Evolutionary conservation across 2,113 vertebrate species (phyloP), one percentile per base, ranked within the genome.

Genomic region (Microcebus tavaratra): DNA sequence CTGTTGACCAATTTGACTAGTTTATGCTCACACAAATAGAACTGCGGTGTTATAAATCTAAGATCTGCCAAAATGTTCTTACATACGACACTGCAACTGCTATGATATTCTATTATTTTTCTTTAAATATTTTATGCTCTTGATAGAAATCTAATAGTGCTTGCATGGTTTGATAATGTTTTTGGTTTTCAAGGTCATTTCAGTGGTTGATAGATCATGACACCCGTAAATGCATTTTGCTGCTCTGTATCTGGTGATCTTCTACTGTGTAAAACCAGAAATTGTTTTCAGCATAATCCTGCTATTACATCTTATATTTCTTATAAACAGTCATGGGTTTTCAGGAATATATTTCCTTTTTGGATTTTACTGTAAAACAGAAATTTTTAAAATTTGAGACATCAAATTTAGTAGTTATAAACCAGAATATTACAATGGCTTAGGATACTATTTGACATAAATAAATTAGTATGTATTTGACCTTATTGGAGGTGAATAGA

Each of bases 61-160:
- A 96, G 11, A 96, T n/a, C 70, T 98, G 96, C 63, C 94, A 98
- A 97, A 97, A 82, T 95, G 53, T 96, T 88, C 81, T 94, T 72
- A 72, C 9, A 83, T 23, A 59, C 34, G 57, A 81, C 2, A 8
- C 18, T 97, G 53, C 14, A 97, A 96, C 84, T 97, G 94, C n/a
- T 55, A 42, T 81, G 90, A 97, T 97, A 45, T 90, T 96, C 91
- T 98, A 68, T 98, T 98, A 98, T 97, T 98, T 98, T 85, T 96
- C 86, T 97, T 98, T 97, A 98, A 98, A 97, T 98, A 97, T 98
- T 98, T 98, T 97, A 96, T 6, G 0, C 6, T 94, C 39, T 79
- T 98, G 96, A 97, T 97, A 98, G 50, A 98, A 98, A 97, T 97
- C 88, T 94, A 98, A 96, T 97, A 98, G 88, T 97, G 29, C 83